Percentiles rank a stretch among this genome's conserved stretches.
These are phyloP conservation scores for Myotis myotis DNA, from an alignment of 2,797 vertebrate genomes.

Conservation along the genomic window DNA sequence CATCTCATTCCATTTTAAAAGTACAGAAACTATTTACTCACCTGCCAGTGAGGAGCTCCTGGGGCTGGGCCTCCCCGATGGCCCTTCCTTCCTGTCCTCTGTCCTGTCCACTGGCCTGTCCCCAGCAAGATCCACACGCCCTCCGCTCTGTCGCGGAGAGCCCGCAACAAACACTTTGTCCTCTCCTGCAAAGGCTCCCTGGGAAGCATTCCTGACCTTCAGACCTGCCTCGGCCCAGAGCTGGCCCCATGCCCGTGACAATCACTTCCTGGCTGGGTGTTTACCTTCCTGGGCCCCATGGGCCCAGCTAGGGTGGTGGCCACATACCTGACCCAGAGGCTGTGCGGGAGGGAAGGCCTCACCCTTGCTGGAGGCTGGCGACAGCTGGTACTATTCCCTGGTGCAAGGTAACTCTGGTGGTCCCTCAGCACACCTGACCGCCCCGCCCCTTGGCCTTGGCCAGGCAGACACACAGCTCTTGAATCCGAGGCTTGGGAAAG, in stretches of 20 bases:
- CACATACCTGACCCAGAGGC: not conserved
- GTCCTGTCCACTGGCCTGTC: not conserved
- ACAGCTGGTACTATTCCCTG: not conserved
- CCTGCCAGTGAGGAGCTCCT: conserved; percentile 66
- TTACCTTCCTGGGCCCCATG: conserved; percentile 76
- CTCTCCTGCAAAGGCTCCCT: not conserved
- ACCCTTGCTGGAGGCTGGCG: not conserved
- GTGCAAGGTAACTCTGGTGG: not conserved
- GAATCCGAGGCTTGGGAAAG: not conserved
- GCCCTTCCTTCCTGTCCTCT: not conserved
- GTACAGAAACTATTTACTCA: conserved; percentile 71
- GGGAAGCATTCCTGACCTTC: conserved; percentile 73
- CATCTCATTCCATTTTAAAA: not conserved
- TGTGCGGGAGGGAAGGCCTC: not conserved
- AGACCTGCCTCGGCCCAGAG: conserved; percentile 36
- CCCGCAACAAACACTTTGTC: not conserved
- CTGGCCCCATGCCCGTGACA: conserved; percentile 49
- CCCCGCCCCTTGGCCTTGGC: accelerated
- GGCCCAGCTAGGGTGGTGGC: conserved; percentile 66
- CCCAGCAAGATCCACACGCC: conserved; percentile 7
- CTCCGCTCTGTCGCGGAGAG: not conserved
- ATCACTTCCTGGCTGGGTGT: conserved; percentile 74
- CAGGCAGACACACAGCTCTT: not conserved
- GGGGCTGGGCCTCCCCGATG: accelerated
- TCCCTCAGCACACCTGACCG: accelerated